phyloP scores from a whole-genome alignment of 2,113 vertebrate genomes.

The Nasalis larvatus region DNA sequence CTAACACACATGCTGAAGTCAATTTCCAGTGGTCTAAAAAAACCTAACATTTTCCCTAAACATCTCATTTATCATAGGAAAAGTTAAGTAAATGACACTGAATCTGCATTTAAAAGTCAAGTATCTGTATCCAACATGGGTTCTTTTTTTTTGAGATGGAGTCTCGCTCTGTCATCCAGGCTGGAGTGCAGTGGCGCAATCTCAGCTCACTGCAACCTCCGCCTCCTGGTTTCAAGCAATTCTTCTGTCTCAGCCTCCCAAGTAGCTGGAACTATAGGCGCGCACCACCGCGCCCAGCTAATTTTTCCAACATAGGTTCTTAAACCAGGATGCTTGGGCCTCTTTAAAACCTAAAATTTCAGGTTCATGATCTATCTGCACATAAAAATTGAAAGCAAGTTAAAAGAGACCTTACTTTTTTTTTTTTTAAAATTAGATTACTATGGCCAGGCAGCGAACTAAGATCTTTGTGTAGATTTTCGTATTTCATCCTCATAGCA shows the following conservation, averaged over 20 bases:
- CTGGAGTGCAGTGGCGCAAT: too few relatives aligned
- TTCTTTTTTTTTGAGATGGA: not conserved
- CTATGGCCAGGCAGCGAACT: not conserved
- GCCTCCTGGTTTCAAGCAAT: too few relatives aligned
- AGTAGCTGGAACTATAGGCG: too few relatives aligned
- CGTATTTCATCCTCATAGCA: not conserved
- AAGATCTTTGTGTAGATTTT: not conserved
- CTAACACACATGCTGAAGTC: not conserved
- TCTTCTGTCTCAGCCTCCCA: too few relatives aligned
- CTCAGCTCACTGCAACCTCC: too few relatives aligned
- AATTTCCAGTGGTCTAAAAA: not conserved
- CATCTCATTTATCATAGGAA: not conserved
- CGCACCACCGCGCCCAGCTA: too few relatives aligned
- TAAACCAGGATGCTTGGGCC: not conserved
- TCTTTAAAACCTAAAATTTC: not conserved
- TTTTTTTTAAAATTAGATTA: not conserved
- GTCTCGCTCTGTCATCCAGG: too few relatives aligned
- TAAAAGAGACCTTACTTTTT: not conserved
- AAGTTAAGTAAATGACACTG: not conserved
- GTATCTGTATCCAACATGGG: not conserved
- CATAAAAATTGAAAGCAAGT: not conserved
- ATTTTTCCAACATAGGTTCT: not conserved
- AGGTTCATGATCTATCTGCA: not conserved
- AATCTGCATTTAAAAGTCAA: not conserved
- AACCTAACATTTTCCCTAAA: not conserved